phyloP scores from a whole-genome alignment of 2,888 invertebrate genomes.

The Harmothoe impar region DNA sequence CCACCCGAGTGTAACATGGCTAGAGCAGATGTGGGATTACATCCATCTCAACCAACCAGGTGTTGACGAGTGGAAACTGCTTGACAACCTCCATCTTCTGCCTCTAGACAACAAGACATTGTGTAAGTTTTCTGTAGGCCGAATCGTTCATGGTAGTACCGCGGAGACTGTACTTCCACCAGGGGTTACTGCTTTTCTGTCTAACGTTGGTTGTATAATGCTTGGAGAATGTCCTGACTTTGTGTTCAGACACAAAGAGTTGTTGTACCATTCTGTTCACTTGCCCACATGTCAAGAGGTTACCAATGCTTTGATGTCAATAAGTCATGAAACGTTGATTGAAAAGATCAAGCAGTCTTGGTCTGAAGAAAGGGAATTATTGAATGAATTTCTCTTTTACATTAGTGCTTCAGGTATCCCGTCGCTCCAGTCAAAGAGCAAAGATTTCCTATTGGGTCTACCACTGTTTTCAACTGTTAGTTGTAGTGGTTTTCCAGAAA shows the following conservation, averaged over 20 bases:
- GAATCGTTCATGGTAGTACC: slow-evolving; percentile 63
- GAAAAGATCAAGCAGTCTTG: neutral
- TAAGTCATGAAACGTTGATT: neutral
- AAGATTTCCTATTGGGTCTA: slow-evolving; percentile 65
- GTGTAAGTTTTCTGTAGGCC: slow-evolving; percentile 58
- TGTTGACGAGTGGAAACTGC: neutral
- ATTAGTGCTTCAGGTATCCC: slow-evolving; percentile 66
- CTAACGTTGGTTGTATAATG: slow-evolving; percentile 68
- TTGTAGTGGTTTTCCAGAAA: slow-evolving; percentile 34
- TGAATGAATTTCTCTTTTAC: slow-evolving; percentile 65
- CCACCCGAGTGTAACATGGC: neutral
- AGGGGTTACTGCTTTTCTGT: slow-evolving; percentile 65
- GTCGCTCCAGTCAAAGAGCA: slow-evolving; percentile 34
- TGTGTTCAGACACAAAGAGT: slow-evolving; percentile 66
- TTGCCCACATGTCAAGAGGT: slow-evolving; percentile 70
- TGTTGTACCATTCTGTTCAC: slow-evolving; percentile 66
- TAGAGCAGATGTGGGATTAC: neutral
- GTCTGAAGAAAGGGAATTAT: slow-evolving; percentile 54
- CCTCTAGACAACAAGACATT: slow-evolving; percentile 53
- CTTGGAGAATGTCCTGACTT: slow-evolving; percentile 69
- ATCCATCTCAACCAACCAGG: neutral
- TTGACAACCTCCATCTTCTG: neutral
- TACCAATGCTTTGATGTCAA: slow-evolving; percentile 63
- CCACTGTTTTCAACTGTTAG: slow-evolving; percentile 70
- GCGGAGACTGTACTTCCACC: slow-evolving; percentile 64